Evolutionary conservation across 37 sponge, comb jelly and placozoan genomes (phyloP).

Genomic region (Geodia barretti): DNA sequence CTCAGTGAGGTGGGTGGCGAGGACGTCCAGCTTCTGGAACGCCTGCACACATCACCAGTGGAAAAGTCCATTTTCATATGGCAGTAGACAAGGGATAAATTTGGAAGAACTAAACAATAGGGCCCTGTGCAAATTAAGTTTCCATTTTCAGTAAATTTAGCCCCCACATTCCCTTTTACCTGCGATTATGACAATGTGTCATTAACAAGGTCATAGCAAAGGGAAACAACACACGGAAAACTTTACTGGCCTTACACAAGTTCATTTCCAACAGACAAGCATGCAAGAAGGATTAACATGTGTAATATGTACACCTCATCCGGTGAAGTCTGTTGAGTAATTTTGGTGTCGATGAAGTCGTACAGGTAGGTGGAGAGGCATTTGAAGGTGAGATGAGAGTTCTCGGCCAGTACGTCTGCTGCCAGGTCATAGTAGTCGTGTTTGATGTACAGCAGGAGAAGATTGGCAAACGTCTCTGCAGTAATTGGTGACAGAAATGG

Average conservation of each 20-base stretch:
- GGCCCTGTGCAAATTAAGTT: too few relatives aligned
- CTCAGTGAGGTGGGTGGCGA: slow-evolving; percentile 85
- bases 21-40: slow-evolving; percentile 88
- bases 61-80: too few relatives aligned
- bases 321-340: slow-evolving; percentile 88
- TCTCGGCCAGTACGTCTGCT: slow-evolving; percentile 98
- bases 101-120: too few relatives aligned
- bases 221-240: too few relatives aligned
- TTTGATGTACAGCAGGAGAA: slow-evolving; percentile 93
- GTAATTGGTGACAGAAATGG: too few relatives aligned
- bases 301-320: slow-evolving; percentile 80
- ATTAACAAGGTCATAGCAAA: not conserved
- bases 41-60: slow-evolving; percentile 80
- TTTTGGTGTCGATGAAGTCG: slow-evolving; percentile 89
- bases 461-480: slow-evolving; percentile 90
- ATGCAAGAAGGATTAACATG: too few relatives aligned
- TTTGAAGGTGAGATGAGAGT: slow-evolving; percentile 91
- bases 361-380: slow-evolving; percentile 84
- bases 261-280: too few relatives aligned
- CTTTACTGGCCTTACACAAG: too few relatives aligned
- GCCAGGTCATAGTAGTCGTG: slow-evolving; percentile 97
- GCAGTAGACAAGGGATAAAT: too few relatives aligned
- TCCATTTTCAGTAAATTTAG: too few relatives aligned
- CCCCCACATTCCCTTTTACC: too few relatives aligned
- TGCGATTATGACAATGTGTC: too few relatives aligned